phyloP scores from a whole-genome alignment of 2,113 vertebrate genomes.

The Azemiops feae region DNA sequence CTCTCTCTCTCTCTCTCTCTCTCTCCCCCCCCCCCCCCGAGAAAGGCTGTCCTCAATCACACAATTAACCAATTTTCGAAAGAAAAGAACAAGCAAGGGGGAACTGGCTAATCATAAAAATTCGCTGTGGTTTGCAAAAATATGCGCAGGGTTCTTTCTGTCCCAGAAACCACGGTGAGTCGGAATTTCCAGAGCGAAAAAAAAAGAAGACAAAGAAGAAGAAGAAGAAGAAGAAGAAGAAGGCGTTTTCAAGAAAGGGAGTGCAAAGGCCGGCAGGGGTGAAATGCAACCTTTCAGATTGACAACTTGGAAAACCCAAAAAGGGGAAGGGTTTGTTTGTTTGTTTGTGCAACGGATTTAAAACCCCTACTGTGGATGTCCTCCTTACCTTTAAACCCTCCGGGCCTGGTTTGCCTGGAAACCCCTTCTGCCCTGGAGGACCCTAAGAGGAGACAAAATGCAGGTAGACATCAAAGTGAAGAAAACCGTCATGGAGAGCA shows the following conservation, averaged over 20 bases:
- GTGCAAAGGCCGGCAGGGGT: not conserved
- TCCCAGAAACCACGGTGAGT: slow-evolving; percentile 46
- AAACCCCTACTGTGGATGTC: not conserved
- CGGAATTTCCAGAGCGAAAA: slow-evolving; percentile 3
- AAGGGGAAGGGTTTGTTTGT: not conserved
- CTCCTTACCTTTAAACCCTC: slow-evolving; percentile 86
- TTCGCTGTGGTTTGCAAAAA: slow-evolving; percentile 15
- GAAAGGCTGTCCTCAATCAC: not conserved
- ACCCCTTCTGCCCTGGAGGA: slow-evolving; percentile 83
- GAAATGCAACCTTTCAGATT: not conserved
- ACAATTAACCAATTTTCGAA: slow-evolving; percentile 33
- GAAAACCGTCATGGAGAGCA: not conserved
- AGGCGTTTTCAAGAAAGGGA: not conserved
- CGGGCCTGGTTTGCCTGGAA: slow-evolving; percentile 82
- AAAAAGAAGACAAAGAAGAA: not conserved
- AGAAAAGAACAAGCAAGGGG: not conserved
- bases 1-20: not conserved
- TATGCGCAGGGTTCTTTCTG: slow-evolving; percentile 15
- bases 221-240: not conserved
- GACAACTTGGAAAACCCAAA: not conserved
- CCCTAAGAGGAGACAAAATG: slow-evolving; percentile 77
- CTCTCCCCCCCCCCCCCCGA: fast-evolving
- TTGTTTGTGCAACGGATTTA: not conserved
- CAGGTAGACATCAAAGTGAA: not conserved
- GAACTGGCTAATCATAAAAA: slow-evolving; percentile 45